Evolutionary conservation across 2,797 vertebrate genomes (phyloP).

Genomic region (Coluber constrictor): DNA sequence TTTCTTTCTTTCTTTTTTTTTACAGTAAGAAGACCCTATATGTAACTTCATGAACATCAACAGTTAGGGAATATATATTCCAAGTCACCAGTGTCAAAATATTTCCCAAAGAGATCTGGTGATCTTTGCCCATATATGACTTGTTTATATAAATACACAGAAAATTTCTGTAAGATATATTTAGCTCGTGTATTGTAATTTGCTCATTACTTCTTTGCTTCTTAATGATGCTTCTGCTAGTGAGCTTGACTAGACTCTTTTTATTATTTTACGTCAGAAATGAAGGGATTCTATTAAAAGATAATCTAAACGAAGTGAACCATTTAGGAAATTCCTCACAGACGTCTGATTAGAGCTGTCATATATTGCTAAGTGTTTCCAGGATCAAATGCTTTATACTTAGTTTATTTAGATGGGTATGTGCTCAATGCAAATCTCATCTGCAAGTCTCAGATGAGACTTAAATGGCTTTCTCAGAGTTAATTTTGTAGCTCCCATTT

Average conservation of each 20-base stretch:
- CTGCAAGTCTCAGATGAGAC: neutral
- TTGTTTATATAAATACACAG: constrained; percentile 25
- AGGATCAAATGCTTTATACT: constrained; percentile 18
- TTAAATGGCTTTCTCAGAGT: constrained; percentile 19
- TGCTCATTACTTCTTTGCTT: constrained; percentile 20
- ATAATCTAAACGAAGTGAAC: constrained; percentile 12
- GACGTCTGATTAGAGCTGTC: neutral
- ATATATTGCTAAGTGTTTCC: constrained; percentile 16
- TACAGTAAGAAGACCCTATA: neutral
- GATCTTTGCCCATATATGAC: constrained; percentile 7
- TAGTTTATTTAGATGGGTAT: constrained; percentile 36
- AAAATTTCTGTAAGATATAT: constrained; percentile 21
- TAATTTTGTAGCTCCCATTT: constrained; percentile 14
- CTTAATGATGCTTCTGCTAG: constrained; percentile 21
- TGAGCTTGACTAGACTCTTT: neutral
- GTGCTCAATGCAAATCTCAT: neutral
- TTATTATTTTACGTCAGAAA: constrained; percentile 27
- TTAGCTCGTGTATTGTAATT: constrained; percentile 20
- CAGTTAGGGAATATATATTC: neutral
- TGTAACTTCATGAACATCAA: neutral
- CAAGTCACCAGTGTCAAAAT: constrained; percentile 13
- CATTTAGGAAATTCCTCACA: constrained; percentile 19
- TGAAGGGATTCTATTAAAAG: constrained; percentile 4
- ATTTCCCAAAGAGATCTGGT: neutral
- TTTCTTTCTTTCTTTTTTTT: neutral